Conservation (phyloP, 1,140 invertebrate species). For the Belonocnema kinseyi region DNA sequence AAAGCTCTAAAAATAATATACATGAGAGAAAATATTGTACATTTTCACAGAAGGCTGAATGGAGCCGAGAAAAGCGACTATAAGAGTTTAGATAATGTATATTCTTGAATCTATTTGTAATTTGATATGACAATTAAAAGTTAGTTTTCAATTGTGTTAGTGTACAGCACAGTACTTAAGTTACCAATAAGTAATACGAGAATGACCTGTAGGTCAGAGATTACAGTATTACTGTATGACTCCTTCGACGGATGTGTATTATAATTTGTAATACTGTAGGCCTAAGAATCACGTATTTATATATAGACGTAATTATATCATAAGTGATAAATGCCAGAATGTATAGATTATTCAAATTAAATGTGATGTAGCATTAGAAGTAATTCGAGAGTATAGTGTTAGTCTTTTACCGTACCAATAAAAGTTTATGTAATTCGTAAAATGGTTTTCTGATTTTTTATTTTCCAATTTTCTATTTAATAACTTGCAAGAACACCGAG, state of each 20-base stretch:
- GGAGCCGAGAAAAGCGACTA: background rate
- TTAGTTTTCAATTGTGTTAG: background rate
- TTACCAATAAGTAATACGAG: conserved; percentile 6
- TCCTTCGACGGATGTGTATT: background rate
- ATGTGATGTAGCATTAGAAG: conserved; percentile 2
- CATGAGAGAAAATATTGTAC: background rate
- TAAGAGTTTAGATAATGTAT: background rate
- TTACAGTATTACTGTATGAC: conserved; percentile 25
- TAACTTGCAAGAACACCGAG: no score
- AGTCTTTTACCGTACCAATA: no score
- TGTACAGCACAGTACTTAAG: conserved; percentile 23
- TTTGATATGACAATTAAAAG: background rate
- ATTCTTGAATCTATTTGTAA: background rate
- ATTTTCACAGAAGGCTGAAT: background rate
- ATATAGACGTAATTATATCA: background rate
- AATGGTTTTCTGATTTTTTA: no score
- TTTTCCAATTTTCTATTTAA: no score
- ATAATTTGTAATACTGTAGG: background rate
- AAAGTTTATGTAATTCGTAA: no score
- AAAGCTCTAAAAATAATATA: background rate
- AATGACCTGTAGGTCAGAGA: background rate
- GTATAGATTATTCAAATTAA: conserved; percentile 7
- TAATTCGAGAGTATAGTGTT: background rate
- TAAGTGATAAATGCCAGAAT: background rate
- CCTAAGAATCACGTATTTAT: background rate